A percentile compares a stretch with the other conserved stretches of the same genome.
Conservation (phyloP, 1,140 invertebrate genomes). For the Cotesia vestalis region DNA sequence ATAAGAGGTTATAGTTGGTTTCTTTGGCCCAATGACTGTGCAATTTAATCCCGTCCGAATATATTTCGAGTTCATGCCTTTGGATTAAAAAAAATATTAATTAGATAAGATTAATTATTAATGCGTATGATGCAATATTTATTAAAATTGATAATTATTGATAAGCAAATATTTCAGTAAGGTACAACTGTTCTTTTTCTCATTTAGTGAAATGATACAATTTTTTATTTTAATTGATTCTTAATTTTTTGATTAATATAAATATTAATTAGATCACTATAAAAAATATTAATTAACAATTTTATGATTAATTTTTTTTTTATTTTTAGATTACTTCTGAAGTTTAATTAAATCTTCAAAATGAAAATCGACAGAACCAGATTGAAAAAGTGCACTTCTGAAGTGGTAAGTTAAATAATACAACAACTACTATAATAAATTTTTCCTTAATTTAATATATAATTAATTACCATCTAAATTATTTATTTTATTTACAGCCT, state of each 20-base stretch:
- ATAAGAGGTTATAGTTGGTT: constrained; percentile 47
- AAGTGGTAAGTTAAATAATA: constrained; percentile 73
- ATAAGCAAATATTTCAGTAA: no score
- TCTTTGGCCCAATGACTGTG: constrained; percentile 48
- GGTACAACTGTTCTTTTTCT: no score
- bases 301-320: constrained; percentile 50
- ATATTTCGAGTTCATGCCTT: constrained; percentile 10
- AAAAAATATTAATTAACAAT: constrained; percentile 7
- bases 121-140: neutral
- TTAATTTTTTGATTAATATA: no score
- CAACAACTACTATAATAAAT: neutral
- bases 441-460: neutral
- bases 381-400: constrained; percentile 87
- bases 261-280: constrained; percentile 1
- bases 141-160: neutral
- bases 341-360: constrained; percentile 46
- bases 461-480: constrained; percentile 21
- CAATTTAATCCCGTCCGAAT: constrained; percentile 44
- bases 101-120: constrained; percentile 10
- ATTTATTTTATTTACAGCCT: constrained; percentile 68
- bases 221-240: no score
- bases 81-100: constrained; percentile 9
- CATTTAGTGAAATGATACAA: no score
- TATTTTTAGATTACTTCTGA: constrained; percentile 27
- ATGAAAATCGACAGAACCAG: constrained; percentile 91